Base-by-base conservation (phyloP, 2,888 invertebrate genomes). In the Abrostola triplasia region DNA sequence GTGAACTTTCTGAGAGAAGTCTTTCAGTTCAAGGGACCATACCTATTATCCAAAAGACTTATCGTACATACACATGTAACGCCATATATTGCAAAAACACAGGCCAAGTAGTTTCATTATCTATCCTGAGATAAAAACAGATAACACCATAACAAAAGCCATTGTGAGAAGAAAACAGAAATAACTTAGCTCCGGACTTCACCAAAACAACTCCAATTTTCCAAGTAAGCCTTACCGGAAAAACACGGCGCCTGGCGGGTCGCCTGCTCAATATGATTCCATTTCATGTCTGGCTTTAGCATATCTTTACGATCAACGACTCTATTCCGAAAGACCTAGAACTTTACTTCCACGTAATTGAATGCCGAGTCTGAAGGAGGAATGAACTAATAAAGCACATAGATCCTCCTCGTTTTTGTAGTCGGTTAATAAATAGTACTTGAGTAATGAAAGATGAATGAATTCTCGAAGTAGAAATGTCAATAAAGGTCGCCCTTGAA, bases 161-260 rank as follows among this genome's bases (percentile, higher is more conserved):
- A 47, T 24, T 47, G 35, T 24, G 1, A 24, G n/a, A 6, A 7
- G 9, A 10, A n/a, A 65, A 44, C 36, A 35, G 35, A 66, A 38
- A 57, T 42, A 72, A 35, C 6, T 12, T 5, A 52, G 12, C 11
- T 35, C 56, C 12, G 42, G 40, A 44, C 44, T 11, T 49, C 42
- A 68, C 50, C 38, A 12, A 62, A 59, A 51, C 12, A 57, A 47
- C 9, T 52, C 6, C 37, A 44, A 40, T 51, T 37, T 37, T 7
- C 11, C n/a, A 50, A 64, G 41, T 13, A 50, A 64, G 41, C 13
- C 13, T 36, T 59, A 48, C 10, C 9, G 50, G 35, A 35, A 24
- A 50, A 59, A 55, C 49, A 47, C 7, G 76, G 66, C 72, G 72
- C 64, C 76, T 54, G 54, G 48, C 55, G 13, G 48, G 35, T 55